phyloP scores from a whole-genome alignment of 2,888 invertebrate genomes.

The Parthenolecanium corni region DNA sequence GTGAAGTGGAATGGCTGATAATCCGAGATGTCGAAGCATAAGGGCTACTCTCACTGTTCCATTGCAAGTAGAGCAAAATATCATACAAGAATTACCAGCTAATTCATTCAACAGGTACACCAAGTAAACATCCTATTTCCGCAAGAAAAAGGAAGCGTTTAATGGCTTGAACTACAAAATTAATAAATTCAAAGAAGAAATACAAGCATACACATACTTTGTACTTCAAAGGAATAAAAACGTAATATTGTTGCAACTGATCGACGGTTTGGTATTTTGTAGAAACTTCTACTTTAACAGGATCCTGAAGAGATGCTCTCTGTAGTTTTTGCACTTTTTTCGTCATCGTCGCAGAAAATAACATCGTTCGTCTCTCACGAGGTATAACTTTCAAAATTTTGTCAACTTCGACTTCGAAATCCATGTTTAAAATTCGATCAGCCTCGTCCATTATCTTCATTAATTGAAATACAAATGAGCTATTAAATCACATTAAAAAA shows the following conservation, averaged over 20 bases:
- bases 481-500: constrained; percentile 1
- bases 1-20: constrained; percentile 92
- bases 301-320: constrained; percentile 83
- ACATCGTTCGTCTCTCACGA: constrained; percentile 74
- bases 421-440: constrained; percentile 96
- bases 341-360: constrained; percentile 99
- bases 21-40: constrained; percentile 76
- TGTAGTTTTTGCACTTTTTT: constrained; percentile 93
- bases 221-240: constrained; percentile 90
- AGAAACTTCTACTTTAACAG: constrained; percentile 90
- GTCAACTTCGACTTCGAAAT: constrained; percentile 95
- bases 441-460: constrained; percentile 94
- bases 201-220: constrained; percentile 52
- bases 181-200: not conserved
- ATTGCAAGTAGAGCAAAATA: constrained; percentile 92
- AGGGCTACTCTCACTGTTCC: constrained; percentile 80
- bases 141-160: not conserved
- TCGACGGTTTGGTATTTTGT: constrained; percentile 98
- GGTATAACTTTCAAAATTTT: constrained; percentile 89
- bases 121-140: constrained; percentile 78
- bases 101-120: constrained; percentile 90
- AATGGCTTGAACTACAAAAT: not conserved
- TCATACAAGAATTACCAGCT: constrained; percentile 90
- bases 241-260: constrained; percentile 83
- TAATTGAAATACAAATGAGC: constrained; percentile 1